Evolutionary conservation across 2,888 invertebrate genomes (phyloP).

Genomic region (Acleris sparsana): DNA sequence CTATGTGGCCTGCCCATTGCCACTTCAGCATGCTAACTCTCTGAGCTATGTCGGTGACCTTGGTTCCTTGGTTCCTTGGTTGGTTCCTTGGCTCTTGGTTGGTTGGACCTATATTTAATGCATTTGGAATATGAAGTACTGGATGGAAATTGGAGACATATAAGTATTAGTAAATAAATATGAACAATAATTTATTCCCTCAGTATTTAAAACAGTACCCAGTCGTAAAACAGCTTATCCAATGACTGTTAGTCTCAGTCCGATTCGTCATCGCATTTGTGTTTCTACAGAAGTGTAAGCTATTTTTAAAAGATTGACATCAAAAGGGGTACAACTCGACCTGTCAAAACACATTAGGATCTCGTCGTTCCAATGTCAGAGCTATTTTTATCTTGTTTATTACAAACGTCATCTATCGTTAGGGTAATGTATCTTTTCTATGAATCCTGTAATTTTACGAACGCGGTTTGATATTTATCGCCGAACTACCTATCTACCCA

Average conservation of each 20-base stretch:
- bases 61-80: too few relatives aligned
- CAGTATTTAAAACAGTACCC: background rate
- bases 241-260: background rate
- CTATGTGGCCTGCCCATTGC: too few relatives aligned
- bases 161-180: background rate
- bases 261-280: background rate
- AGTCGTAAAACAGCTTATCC: background rate
- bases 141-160: background rate
- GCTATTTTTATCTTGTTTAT: background rate
- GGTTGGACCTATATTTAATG: conserved; percentile 12
- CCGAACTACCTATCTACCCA: too few relatives aligned
- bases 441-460: too few relatives aligned
- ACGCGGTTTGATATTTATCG: too few relatives aligned
- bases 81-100: too few relatives aligned
- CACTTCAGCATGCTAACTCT: too few relatives aligned
- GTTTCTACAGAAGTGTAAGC: background rate
- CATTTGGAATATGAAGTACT: background rate
- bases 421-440: too few relatives aligned
- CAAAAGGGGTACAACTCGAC: too few relatives aligned
- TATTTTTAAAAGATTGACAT: background rate
- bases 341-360: conserved; percentile 1
- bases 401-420: background rate
- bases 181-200: background rate
- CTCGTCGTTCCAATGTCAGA: background rate
- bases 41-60: too few relatives aligned